These are phyloP conservation scores for Seriola aureovittata DNA, from an alignment of 2,113 vertebrate genomes.

Conservation along the genomic window DNA sequence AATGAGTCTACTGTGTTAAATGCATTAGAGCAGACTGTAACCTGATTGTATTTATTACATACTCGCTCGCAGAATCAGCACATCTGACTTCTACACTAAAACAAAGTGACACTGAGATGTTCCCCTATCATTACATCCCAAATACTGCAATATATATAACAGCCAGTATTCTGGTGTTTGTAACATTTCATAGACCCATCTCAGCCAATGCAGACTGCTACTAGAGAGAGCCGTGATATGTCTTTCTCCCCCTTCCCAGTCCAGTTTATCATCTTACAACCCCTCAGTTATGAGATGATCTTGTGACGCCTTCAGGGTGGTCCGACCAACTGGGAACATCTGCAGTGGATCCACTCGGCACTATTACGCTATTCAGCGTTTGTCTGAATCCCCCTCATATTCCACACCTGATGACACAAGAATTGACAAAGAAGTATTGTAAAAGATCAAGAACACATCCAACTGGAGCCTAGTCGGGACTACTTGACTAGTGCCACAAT, in stretches of 20 bases:
- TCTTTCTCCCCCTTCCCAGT: neutral
- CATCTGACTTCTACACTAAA: neutral
- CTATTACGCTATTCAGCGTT: no score
- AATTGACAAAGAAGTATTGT: no score
- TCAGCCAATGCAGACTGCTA: no score
- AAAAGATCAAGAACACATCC: no score
- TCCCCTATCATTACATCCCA: neutral
- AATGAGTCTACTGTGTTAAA: slow-evolving; percentile 18
- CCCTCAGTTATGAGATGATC: neutral
- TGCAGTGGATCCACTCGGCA: no score
- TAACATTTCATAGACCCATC: neutral
- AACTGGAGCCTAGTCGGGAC: no score
- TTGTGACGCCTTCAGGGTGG: neutral
- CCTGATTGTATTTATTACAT: neutral
- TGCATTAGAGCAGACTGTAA: slow-evolving; percentile 18
- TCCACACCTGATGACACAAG: no score
- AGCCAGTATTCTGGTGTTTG: neutral
- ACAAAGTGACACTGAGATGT: neutral
- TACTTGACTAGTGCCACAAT: no score
- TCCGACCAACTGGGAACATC: no score
- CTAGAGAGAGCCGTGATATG: no score
- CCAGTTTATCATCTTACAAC: neutral
- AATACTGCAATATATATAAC: neutral
- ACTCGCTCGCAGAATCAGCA: slow-evolving; percentile 7
- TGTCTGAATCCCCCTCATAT: no score